These are phyloP conservation scores for Ips nitidus DNA, from an alignment of 1,140 invertebrate species.

Conservation along the genomic window DNA sequence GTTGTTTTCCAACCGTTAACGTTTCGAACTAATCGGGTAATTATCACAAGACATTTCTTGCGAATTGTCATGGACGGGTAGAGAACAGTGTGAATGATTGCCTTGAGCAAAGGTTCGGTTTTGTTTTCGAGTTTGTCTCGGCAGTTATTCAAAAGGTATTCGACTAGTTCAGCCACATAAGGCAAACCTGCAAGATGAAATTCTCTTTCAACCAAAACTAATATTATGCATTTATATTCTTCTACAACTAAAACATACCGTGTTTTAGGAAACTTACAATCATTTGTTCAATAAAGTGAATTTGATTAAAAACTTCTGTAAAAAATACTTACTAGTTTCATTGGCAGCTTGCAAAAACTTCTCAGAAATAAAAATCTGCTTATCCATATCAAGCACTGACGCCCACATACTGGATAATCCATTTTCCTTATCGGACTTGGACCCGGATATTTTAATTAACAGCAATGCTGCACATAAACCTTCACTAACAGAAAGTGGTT, in stretches of 20 bases:
- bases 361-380: constrained; percentile 80
- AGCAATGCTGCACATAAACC: constrained; percentile 75
- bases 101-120: constrained; percentile 60
- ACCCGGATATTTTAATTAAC: constrained; percentile 65
- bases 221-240: constrained; percentile 1
- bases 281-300: no score
- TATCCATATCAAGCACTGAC: constrained; percentile 69
- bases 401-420: constrained; percentile 66
- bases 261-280: neutral
- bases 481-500: constrained; percentile 71
- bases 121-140: constrained; percentile 60
- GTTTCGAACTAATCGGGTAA: constrained; percentile 47
- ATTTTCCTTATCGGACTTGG: constrained; percentile 60
- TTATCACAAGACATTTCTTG: constrained; percentile 48
- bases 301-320: no score
- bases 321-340: constrained; percentile 62
- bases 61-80: constrained; percentile 51
- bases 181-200: constrained; percentile 55
- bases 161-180: constrained; percentile 64
- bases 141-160: constrained; percentile 65
- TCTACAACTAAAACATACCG: neutral
- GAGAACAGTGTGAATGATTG: constrained; percentile 65
- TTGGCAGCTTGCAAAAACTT: constrained; percentile 66
- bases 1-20: constrained; percentile 53
- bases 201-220: neutral